These are phyloP conservation scores for Willowsia nigromaculata DNA, from an alignment of 2,888 invertebrate species.

Conservation along the genomic window DNA sequence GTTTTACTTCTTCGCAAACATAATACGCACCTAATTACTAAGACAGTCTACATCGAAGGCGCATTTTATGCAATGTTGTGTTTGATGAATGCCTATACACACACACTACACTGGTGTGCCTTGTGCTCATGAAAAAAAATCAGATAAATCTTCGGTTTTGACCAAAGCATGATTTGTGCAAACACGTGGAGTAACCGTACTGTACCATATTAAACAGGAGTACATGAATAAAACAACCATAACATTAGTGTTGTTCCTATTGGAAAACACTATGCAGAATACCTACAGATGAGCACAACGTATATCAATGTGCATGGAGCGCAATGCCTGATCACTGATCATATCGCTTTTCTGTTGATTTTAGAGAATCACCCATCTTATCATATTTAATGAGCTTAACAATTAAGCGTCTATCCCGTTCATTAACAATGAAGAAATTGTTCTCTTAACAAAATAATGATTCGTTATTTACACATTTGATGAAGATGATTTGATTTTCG, in stretches of 20 bases:
- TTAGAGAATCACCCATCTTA: not conserved
- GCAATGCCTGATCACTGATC: not conserved
- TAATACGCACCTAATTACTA: slow-evolving; percentile 2
- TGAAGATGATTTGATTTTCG: not conserved
- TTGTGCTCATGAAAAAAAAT: too few species aligned
- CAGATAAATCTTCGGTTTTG: too few species aligned
- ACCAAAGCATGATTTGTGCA: too few species aligned
- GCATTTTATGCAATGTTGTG: too few species aligned
- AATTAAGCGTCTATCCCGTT: not conserved
- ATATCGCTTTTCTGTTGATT: not conserved
- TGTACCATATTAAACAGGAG: too few species aligned
- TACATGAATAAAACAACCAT: too few species aligned
- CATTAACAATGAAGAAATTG: not conserved
- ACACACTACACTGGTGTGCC: too few species aligned
- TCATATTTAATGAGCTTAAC: not conserved
- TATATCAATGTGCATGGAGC: not conserved
- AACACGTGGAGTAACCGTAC: too few species aligned
- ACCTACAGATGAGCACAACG: too few species aligned
- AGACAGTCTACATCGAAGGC: not conserved
- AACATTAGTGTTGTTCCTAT: not conserved
- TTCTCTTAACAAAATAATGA: not conserved
- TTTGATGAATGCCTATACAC: too few species aligned
- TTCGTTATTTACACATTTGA: not conserved
- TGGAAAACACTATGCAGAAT: not conserved
- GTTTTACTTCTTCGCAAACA: not conserved